These are phyloP conservation scores for Struthidea cinerea DNA, from an alignment of 2,113 vertebrate genomes.

Conservation along the genomic window DNA sequence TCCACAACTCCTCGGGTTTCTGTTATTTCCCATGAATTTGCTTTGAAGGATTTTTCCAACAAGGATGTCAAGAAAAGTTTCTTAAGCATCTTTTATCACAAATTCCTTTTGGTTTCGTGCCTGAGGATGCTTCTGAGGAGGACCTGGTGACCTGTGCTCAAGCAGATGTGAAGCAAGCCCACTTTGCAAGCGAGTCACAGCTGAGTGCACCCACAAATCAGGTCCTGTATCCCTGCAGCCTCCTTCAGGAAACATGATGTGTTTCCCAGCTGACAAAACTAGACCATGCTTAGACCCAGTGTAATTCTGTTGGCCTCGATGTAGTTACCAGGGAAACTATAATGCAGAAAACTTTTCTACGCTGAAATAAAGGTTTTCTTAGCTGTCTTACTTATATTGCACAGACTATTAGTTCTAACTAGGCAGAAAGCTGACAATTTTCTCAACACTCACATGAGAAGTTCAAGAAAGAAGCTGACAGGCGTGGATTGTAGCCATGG, in stretches of 20 bases:
- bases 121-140: neutral
- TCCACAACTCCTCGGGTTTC: neutral
- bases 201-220: neutral
- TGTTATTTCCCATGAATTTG: neutral
- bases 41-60: constrained; percentile 34
- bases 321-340: neutral
- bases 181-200: neutral
- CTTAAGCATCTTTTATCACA: constrained; percentile 15
- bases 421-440: neutral
- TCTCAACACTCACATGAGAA: neutral
- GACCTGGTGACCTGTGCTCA: neutral
- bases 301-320: neutral
- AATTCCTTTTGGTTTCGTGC: constrained; percentile 24
- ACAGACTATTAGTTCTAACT: neutral
- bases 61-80: neutral
- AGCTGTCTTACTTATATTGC: neutral
- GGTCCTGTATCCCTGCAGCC: neutral
- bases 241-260: neutral
- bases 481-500: neutral
- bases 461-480: neutral
- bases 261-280: neutral
- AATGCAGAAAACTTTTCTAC: neutral
- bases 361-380: neutral
- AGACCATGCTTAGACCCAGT: neutral
- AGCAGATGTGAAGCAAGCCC: neutral